Conservation (phyloP, 2,797 vertebrate genomes). For the Emydoidea blandingii region DNA sequence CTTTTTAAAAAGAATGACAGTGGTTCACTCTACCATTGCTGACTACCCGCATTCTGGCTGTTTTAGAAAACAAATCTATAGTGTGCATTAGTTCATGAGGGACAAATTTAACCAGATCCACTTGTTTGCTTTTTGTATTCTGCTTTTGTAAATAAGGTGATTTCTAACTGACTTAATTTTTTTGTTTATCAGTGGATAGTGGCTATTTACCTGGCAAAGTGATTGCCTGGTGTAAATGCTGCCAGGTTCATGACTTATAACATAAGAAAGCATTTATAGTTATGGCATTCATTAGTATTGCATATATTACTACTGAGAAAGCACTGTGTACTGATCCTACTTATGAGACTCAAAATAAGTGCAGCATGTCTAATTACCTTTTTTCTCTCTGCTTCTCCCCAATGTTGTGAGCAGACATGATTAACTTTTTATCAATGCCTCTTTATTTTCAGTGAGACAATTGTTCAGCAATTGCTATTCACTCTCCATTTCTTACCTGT, state of each 20-base stretch:
- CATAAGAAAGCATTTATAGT: conserved; percentile 26
- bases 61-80: not conserved
- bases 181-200: not conserved
- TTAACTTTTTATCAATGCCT: conserved; percentile 61
- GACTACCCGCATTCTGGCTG: not conserved
- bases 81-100: rapidly evolving
- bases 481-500: conserved; percentile 4
- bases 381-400: no score
- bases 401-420: conserved; percentile 9
- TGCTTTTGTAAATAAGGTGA: not conserved
- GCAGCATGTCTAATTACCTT: not conserved
- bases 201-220: not conserved
- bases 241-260: not conserved
- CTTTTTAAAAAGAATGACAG: not conserved
- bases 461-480: conserved; percentile 37
- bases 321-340: conserved; percentile 37
- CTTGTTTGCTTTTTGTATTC: not conserved
- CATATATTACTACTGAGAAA: conserved; percentile 32
- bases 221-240: not conserved
- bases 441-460: conserved; percentile 43
- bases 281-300: conserved; percentile 57
- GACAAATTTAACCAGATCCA: not conserved
- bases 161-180: not conserved
- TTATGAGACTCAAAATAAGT: conserved; percentile 50
- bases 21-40: not conserved